Percentiles rank a stretch among this genome's conserved stretches.
phyloP scores from a whole-genome alignment of 2,113 vertebrate species.

The Nibea coibor region DNA sequence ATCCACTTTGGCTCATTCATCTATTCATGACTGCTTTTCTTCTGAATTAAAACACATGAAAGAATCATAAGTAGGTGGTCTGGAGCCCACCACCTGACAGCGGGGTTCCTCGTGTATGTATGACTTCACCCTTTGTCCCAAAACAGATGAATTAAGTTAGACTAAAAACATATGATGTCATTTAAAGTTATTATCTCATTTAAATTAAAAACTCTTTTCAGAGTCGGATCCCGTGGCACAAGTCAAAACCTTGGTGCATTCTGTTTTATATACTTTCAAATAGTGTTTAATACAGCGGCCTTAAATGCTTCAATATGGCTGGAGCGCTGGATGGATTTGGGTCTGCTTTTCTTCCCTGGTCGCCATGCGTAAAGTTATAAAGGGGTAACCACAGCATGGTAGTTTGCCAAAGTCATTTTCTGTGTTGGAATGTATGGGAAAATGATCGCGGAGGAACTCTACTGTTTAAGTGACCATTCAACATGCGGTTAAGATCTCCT shows the following conservation, averaged over 20 bases:
- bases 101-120: conserved; percentile 53
- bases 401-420: conserved; percentile 57
- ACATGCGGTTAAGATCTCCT: conserved; percentile 26
- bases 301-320: conserved; percentile 68
- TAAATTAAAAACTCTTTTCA: conserved; percentile 40
- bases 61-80: conserved; percentile 55
- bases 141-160: conserved; percentile 21
- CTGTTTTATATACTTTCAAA: conserved; percentile 63
- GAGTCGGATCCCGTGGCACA: conserved; percentile 45
- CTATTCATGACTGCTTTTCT: conserved; percentile 68
- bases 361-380: conserved; percentile 58
- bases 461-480: conserved; percentile 37
- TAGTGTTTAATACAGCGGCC: conserved; percentile 48
- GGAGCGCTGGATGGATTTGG: conserved; percentile 14
- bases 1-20: conserved; percentile 63
- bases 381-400: conserved; percentile 53
- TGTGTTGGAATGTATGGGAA: conserved; percentile 47
- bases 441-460: conserved; percentile 29
- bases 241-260: conserved; percentile 37
- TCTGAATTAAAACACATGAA: conserved; percentile 71
- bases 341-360: conserved; percentile 56
- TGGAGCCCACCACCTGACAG: conserved; percentile 30
- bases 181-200: conserved; percentile 58
- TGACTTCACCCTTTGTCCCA: conserved; percentile 46
- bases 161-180: conserved; percentile 49